phyloP scores from a whole-genome alignment of 2,113 vertebrate species.

The Rhineura floridana region DNA sequence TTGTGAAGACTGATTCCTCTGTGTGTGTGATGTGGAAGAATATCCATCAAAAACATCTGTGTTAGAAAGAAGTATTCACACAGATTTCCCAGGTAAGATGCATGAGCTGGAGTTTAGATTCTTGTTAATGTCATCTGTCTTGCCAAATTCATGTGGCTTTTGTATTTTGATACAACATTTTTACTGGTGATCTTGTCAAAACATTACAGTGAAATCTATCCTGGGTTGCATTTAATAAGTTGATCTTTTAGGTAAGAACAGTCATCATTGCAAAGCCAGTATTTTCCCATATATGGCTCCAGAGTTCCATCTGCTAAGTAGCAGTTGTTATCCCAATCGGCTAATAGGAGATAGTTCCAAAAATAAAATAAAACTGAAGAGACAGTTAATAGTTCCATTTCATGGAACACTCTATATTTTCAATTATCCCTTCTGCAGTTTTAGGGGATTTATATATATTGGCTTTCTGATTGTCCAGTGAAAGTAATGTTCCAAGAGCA shows the following conservation, averaged over 20 bases:
- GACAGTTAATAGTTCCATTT: background rate
- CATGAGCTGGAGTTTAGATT: background rate
- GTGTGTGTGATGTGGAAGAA: background rate
- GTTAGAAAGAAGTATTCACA: background rate
- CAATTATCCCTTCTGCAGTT: background rate
- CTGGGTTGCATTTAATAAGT: conserved; percentile 30
- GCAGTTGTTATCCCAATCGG: conserved; percentile 50
- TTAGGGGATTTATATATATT: background rate
- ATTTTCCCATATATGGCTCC: conserved; percentile 42
- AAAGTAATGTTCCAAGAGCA: background rate
- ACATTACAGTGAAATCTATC: background rate
- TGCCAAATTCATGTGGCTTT: background rate
- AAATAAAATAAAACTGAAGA: background rate
- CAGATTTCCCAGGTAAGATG: background rate
- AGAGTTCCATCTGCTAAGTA: background rate
- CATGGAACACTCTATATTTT: background rate
- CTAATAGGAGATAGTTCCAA: background rate
- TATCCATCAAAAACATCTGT: background rate
- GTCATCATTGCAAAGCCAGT: conserved; percentile 30
- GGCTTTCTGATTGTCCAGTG: background rate
- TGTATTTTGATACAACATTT: background rate
- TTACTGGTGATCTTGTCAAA: background rate
- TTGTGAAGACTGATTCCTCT: background rate
- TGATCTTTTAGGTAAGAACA: conserved; percentile 19
- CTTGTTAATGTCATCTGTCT: background rate